Evolutionary conservation across 64 coral and sea anemone species (phyloP).

Genomic region (Actinia tenebrosa): DNA sequence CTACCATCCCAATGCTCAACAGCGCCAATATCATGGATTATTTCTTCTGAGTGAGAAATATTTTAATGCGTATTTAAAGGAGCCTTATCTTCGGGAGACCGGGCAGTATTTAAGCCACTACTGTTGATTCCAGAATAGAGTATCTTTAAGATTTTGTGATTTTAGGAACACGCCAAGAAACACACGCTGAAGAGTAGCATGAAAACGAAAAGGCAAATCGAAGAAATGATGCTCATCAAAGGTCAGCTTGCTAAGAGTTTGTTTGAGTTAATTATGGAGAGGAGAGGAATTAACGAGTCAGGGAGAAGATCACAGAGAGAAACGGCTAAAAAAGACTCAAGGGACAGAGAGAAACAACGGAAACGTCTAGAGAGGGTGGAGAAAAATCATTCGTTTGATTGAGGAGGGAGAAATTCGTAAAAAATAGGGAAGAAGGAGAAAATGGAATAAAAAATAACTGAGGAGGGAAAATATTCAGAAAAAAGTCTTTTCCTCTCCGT

Average conservation of each 20-base stretch:
- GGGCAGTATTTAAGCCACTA: background rate
- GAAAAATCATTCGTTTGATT: no score
- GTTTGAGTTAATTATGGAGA: background rate
- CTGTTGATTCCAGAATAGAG: background rate
- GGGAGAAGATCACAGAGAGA: no score
- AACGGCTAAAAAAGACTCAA: no score
- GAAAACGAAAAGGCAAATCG: constrained; percentile 79
- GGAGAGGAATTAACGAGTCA: no score
- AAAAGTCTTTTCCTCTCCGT: no score
- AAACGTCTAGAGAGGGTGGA: no score
- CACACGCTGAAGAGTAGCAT: constrained; percentile 84
- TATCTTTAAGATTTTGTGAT: background rate
- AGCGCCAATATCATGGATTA: background rate
- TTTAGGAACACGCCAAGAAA: constrained; percentile 66
- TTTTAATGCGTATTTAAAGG: background rate
- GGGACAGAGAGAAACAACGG: no score
- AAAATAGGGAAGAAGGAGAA: no score
- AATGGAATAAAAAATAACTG: no score
- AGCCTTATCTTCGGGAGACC: background rate
- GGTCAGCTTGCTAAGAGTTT: constrained; percentile 1
- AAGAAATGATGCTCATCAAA: constrained; percentile 86
- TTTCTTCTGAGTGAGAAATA: background rate
- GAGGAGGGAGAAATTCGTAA: no score
- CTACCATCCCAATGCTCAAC: background rate
- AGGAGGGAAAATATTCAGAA: no score